Conservation (phyloP, 2,888 invertebrate genomes). For the Siphlonurus alternatus region DNA sequence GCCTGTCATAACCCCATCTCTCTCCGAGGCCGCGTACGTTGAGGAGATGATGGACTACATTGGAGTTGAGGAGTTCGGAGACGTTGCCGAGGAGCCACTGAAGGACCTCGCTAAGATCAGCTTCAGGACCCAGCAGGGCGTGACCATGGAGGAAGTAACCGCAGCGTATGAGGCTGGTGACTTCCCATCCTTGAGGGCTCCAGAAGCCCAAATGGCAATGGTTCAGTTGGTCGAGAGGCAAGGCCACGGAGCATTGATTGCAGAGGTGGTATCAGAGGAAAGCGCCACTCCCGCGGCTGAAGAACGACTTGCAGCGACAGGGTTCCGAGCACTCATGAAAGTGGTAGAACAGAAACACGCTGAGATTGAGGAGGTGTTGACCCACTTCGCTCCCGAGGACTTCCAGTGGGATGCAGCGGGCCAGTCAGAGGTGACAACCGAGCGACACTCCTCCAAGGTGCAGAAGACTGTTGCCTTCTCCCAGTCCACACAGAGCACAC, state of each 20-base stretch:
- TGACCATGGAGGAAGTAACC: conserved; percentile 57
- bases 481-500: not conserved
- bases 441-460: not conserved
- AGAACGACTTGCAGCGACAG: conserved; percentile 47
- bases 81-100: conserved; percentile 52
- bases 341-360: conserved; percentile 68
- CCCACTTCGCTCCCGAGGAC: conserved; percentile 67
- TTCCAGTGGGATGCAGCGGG: conserved; percentile 69
- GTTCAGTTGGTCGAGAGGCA: conserved; percentile 70
- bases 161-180: conserved; percentile 59
- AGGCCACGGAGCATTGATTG: conserved; percentile 63
- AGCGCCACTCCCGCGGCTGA: conserved; percentile 58
- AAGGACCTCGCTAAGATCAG: conserved; percentile 66
- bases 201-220: conserved; percentile 68
- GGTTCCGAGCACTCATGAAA: conserved; percentile 69
- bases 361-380: conserved; percentile 69
- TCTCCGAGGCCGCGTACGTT: conserved; percentile 31
- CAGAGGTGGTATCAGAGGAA: conserved; percentile 66
- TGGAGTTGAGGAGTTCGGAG: conserved; percentile 61
- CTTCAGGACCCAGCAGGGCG: conserved; percentile 55
- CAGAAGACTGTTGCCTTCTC: not conserved
- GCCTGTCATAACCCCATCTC: conserved; percentile 12
- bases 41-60: conserved; percentile 56
- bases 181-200: conserved; percentile 61
- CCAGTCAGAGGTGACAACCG: conserved; percentile 39